Percentiles rank a stretch among this genome's conserved stretches.
phyloP scores from a whole-genome alignment of 2,113 vertebrate genomes.

The Crypturellus undulatus region DNA sequence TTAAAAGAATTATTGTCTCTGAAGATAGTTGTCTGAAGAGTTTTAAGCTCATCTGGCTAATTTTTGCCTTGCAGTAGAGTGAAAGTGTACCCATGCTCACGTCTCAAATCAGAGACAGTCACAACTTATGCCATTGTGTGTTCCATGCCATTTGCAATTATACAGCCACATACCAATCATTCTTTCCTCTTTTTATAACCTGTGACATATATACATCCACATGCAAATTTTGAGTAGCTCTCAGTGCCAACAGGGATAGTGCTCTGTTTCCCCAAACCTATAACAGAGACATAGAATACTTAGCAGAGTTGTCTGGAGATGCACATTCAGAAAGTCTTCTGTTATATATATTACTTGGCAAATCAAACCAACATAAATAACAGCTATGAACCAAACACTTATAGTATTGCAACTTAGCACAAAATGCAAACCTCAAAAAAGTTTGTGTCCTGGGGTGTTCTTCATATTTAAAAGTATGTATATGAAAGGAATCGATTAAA shows the following conservation, averaged over 20 bases:
- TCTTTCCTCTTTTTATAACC: neutral
- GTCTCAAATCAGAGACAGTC: neutral
- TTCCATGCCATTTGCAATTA: neutral
- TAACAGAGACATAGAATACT: neutral
- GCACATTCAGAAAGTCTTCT: neutral
- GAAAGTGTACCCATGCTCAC: neutral
- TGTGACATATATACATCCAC: neutral
- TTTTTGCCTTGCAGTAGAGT: neutral
- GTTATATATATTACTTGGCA: neutral
- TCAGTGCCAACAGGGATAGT: neutral
- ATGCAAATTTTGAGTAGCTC: neutral
- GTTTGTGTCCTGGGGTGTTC: neutral
- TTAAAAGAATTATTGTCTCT: neutral
- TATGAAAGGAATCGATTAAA: constrained; percentile 50
- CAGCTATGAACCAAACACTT: neutral
- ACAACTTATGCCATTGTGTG: neutral
- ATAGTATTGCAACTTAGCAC: neutral
- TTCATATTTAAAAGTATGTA: constrained; percentile 15
- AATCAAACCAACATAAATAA: constrained; percentile 11
- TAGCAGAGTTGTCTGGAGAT: neutral
- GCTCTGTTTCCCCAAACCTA: neutral
- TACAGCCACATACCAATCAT: neutral
- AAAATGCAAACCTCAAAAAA: neutral
- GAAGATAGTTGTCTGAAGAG: neutral
- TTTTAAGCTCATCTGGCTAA: neutral